Evolutionary conservation across 2,888 invertebrate species (phyloP).

Genomic region (Metellina segmentata): DNA sequence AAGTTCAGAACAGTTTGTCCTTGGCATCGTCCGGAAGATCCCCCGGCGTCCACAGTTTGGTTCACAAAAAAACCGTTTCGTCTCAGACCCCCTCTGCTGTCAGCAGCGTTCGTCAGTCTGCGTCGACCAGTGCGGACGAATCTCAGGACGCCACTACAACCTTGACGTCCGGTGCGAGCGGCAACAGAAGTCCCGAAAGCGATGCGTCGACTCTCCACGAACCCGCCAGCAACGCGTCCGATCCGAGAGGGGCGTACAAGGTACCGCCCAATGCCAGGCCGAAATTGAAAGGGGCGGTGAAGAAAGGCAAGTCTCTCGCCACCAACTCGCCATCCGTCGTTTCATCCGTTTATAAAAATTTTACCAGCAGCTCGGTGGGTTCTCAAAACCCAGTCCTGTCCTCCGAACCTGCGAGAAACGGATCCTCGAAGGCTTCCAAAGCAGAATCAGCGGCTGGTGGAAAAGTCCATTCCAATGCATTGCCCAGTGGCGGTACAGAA

Average conservation of each 20-base stretch:
- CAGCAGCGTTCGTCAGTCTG: not conserved
- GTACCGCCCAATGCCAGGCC: not conserved
- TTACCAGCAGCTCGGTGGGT: too few species aligned
- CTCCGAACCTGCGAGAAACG: not conserved
- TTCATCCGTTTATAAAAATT: too few species aligned
- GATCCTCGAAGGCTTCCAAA: not conserved
- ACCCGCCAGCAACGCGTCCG: too few species aligned
- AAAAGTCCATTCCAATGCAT: too few species aligned
- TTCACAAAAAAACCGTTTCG: not conserved
- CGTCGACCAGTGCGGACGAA: too few species aligned
- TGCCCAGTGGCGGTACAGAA: not conserved
- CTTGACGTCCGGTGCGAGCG: too few species aligned
- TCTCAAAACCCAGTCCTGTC: not conserved
- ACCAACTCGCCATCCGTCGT: too few species aligned
- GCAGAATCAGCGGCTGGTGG: not conserved
- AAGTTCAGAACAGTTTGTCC: not conserved
- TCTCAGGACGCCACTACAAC: too few species aligned
- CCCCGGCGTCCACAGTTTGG: not conserved
- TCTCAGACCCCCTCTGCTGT: not conserved
- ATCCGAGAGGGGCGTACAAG: too few species aligned
- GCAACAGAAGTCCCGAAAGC: too few species aligned
- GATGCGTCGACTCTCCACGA: too few species aligned
- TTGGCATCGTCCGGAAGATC: not conserved
- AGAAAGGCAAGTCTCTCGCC: not conserved
- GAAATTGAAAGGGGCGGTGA: not conserved